These are phyloP conservation scores for Heliconius hortense DNA, from an alignment of 2,888 invertebrate genomes.

Conservation along the genomic window DNA sequence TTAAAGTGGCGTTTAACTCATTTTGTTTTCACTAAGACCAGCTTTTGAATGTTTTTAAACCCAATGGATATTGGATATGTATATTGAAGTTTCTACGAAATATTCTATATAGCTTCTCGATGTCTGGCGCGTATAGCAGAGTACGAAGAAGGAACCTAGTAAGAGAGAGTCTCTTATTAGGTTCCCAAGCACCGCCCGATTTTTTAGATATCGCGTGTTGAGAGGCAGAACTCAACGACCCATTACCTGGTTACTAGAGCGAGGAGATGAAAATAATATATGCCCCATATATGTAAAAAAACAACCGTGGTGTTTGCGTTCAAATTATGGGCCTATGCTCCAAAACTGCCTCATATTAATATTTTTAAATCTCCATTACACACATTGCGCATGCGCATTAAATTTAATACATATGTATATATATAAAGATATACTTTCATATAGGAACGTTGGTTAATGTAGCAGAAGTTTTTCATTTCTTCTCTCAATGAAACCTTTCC, in stretches of 20 bases:
- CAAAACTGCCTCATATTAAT: background rate
- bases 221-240: background rate
- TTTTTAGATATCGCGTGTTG: background rate
- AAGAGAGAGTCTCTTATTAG: too few species aligned
- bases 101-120: background rate
- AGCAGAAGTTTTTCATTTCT: slow-evolving; percentile 21
- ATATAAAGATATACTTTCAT: background rate
- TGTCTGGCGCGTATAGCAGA: background rate
- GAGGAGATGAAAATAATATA: background rate
- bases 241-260: background rate
- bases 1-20: slow-evolving; percentile 21
- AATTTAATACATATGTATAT: background rate
- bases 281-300: too few species aligned
- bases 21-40: slow-evolving; percentile 24
- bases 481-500: slow-evolving; percentile 19
- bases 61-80: background rate
- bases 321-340: too few species aligned
- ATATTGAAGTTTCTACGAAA: too few species aligned
- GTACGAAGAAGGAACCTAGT: background rate
- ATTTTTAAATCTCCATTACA: background rate
- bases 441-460: background rate
- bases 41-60: background rate
- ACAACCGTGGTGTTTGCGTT: too few species aligned
- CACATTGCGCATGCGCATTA: background rate
- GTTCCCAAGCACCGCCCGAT: background rate